These are phyloP conservation scores for Mylabris sibirica DNA, from an alignment of 2,888 invertebrate genomes.

Conservation along the genomic window DNA sequence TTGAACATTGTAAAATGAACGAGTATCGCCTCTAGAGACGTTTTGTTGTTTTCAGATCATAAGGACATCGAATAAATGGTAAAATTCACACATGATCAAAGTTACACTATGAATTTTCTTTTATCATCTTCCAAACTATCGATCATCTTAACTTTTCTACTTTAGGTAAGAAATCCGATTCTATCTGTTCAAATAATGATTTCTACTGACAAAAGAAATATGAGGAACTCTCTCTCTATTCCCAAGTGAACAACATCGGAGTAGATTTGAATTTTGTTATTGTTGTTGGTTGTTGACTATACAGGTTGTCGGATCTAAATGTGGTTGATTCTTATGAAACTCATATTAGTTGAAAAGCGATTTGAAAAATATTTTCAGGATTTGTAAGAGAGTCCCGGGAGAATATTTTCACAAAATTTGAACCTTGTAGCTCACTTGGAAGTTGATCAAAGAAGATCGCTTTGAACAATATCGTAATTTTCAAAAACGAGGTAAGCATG, in stretches of 20 bases:
- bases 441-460: too few species aligned
- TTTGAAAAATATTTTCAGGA: too few species aligned
- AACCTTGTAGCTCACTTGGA: too few species aligned
- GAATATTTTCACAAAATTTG: too few species aligned
- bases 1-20: not conserved
- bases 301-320: not conserved
- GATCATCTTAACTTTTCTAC: not conserved
- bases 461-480: too few species aligned
- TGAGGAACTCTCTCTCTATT: not conserved
- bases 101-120: too few species aligned
- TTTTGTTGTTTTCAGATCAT: not conserved
- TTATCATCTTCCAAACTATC: not conserved
- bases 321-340: too few species aligned
- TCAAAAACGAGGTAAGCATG: too few species aligned
- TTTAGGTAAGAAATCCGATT: not conserved
- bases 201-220: not conserved
- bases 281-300: not conserved
- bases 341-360: too few species aligned
- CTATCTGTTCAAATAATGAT: not conserved
- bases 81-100: conserved; percentile 1
- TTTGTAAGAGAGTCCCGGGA: too few species aligned
- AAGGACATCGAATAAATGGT: not conserved
- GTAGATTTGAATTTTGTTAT: not conserved
- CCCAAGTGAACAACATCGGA: not conserved
- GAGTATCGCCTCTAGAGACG: not conserved